Percentiles rank a stretch among this genome's conserved stretches.
Conservation (phyloP, 2,113 vertebrate genomes). For the Apteryx owenii region DNA sequence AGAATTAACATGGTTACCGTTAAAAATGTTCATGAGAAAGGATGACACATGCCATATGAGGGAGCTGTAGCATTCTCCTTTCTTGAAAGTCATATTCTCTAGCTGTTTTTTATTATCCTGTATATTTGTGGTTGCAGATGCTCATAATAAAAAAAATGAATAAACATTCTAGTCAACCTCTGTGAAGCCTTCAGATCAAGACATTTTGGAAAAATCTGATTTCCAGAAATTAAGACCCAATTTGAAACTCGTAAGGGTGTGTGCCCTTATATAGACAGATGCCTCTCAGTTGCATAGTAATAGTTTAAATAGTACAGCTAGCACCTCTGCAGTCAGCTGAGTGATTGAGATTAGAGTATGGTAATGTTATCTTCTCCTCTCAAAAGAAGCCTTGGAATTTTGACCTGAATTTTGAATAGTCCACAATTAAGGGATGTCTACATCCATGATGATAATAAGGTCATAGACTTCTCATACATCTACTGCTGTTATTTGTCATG, state of each 20-base stretch:
- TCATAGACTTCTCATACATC: not conserved
- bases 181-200: not conserved
- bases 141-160: not conserved
- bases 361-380: not conserved
- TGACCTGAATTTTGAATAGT: not conserved
- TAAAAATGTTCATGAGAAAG: not conserved
- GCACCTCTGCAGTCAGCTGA: not conserved
- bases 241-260: fast-evolving
- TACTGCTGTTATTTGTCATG: not conserved
- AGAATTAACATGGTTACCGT: not conserved
- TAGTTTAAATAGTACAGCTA: not conserved
- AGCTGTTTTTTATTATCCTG: not conserved
- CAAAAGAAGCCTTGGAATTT: not conserved
- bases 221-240: not conserved
- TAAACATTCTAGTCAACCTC: not conserved
- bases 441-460: fast-evolving
- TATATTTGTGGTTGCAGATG: not conserved
- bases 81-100: not conserved
- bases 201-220: not conserved
- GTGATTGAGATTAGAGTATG: not conserved
- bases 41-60: not conserved
- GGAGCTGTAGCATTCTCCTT: conserved; percentile 2
- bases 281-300: not conserved
- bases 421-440: not conserved
- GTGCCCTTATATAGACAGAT: not conserved